Conservation (phyloP, 1,140 invertebrate species). For the Bilobella aurantiaca region DNA sequence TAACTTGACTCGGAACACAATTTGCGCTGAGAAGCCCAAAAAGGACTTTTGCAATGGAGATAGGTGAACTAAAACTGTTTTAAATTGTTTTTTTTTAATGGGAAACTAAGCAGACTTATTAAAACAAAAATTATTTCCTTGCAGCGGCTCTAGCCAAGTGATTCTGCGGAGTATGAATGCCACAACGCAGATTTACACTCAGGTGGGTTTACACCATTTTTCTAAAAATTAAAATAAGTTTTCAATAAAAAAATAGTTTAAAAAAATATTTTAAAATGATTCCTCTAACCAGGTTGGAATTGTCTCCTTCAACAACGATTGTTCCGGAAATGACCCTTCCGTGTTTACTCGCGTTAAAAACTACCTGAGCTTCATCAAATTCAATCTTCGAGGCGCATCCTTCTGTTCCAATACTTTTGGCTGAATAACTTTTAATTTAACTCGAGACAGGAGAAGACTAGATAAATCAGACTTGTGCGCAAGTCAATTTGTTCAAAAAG, state of each 20-base stretch:
- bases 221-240: background rate
- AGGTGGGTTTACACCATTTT: too few relatives aligned
- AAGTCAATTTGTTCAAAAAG: too few relatives aligned
- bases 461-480: too few relatives aligned
- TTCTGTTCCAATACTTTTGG: slow-evolving; percentile 46
- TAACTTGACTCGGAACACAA: slow-evolving; percentile 70
- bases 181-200: background rate
- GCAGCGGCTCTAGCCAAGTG: slow-evolving; percentile 1
- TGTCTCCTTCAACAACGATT: slow-evolving; percentile 41
- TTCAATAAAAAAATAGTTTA: background rate
- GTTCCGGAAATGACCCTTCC: slow-evolving; percentile 38
- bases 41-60: slow-evolving; percentile 56
- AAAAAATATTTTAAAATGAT: background rate
- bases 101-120: slow-evolving; percentile 5
- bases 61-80: slow-evolving; percentile 72
- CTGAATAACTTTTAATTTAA: background rate
- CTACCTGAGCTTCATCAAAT: slow-evolving; percentile 64
- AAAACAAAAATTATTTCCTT: background rate
- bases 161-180: background rate
- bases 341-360: slow-evolving; percentile 65
- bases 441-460: background rate
- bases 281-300: slow-evolving; percentile 28
- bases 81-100: slow-evolving; percentile 42
- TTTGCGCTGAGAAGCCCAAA: slow-evolving; percentile 33
- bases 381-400: slow-evolving; percentile 59